Base-by-base conservation (phyloP, 1,140 invertebrate genomes). In the Palaemon carinicauda region DNA sequence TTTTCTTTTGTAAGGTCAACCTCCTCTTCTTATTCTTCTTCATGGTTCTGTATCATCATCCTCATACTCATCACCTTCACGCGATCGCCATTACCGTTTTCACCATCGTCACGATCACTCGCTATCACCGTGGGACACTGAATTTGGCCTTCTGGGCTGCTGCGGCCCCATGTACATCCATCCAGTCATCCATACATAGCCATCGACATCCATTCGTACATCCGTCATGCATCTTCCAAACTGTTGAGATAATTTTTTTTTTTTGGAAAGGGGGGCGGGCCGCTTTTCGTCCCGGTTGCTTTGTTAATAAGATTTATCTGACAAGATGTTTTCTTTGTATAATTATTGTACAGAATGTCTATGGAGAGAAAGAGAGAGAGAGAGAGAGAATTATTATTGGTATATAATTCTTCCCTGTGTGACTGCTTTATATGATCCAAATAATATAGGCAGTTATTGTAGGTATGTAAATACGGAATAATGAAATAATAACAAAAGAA, bases 401-500 rank as follows among this genome's bases (percentile, higher is more conserved):
- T 69, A 69, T 69, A 69, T 69, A 69, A 69, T 69, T 69, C 65
- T 69, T 69, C 65, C 29, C 29, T 69, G 65, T 69, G 4, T 69
- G 17, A 69, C 65, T 69, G 65, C 65, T 69, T 69, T 69, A 69
- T 69, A 69, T 69, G 65, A 27, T 69, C 65, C 65, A 69, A 69
- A 69, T 69, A 27, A 69, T 69, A 69, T 69, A 27, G 65, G 65
- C 65, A 69, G 65, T 69, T 69, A 27, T 69, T 69, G 65, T 69
- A 69, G 21, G 65, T 69, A 69, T 69, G 65, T 69, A 69, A 19
- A 69, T 69, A 69, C 24, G 65, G 65, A 69, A 69, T 69, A 69
- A 27, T 69, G 65, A 69, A 69, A 69, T 69, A 69, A 69, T 69
- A 69, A 69, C 65, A 69, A 69, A 69, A 69, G 65, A 31, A 69